Conservation (phyloP, 2,888 invertebrate species). For the Drosophila aldrichi region DNA sequence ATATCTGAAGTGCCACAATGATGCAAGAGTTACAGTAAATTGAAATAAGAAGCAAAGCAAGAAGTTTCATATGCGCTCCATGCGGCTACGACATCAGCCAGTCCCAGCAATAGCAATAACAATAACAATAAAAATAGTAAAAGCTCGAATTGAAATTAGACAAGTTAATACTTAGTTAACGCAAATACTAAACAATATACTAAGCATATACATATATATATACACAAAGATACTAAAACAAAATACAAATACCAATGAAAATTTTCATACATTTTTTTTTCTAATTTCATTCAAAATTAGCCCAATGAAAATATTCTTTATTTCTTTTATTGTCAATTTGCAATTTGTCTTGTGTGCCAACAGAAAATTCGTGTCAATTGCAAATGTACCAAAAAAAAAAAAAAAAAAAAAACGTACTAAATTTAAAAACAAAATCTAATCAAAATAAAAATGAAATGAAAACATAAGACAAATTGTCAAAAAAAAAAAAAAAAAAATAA, state of each 20-base stretch:
- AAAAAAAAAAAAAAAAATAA: conserved; percentile 13
- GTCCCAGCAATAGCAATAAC: conserved; percentile 23
- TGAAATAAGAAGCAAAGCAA: neutral
- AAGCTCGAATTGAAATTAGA: conserved; percentile 70
- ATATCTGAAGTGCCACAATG: conserved; percentile 10
- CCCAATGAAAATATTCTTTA: conserved; percentile 10
- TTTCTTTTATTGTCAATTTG: conserved; percentile 9
- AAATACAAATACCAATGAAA: conserved; percentile 44
- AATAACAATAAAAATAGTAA: conserved; percentile 30
- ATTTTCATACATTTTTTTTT: conserved; percentile 54
- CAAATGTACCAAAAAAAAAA: conserved; percentile 36
- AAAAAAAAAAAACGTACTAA: neutral
- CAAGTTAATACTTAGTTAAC: conserved; percentile 51
- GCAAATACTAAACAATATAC: conserved; percentile 18
- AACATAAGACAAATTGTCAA: conserved; percentile 65
- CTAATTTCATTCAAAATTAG: conserved; percentile 30
- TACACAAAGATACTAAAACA: conserved; percentile 14
- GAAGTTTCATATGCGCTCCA: conserved; percentile 2
- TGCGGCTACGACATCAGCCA: neutral
- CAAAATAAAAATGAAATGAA: conserved; percentile 10
- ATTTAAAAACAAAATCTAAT: conserved; percentile 11
- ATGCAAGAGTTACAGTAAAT: too few species aligned
- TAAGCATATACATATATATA: neutral
- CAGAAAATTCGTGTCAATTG: conserved; percentile 68
- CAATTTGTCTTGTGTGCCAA: conserved; percentile 69